These are phyloP conservation scores for Atherinosoma microstoma DNA, from an alignment of 2,797 vertebrate genomes.

Conservation along the genomic window DNA sequence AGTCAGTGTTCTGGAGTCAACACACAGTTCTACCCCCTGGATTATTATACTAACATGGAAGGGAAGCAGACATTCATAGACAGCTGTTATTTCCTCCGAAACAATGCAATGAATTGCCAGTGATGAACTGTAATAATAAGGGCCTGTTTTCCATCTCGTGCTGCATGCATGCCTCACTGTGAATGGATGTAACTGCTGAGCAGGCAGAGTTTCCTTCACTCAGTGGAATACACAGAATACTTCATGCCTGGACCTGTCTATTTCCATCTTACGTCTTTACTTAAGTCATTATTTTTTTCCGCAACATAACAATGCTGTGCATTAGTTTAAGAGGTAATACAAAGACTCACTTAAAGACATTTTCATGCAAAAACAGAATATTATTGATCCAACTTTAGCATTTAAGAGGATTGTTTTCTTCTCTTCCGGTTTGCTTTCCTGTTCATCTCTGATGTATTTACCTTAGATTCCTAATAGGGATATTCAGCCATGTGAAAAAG, in stretches of 20 bases:
- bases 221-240: slow-evolving; percentile 39
- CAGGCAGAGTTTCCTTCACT: slow-evolving; percentile 39
- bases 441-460: slow-evolving; percentile 24
- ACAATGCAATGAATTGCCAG: slow-evolving; percentile 57
- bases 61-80: slow-evolving; percentile 69
- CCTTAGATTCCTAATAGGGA: slow-evolving; percentile 22
- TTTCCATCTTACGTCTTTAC: slow-evolving; percentile 30
- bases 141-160: slow-evolving; percentile 72
- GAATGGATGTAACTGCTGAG: slow-evolving; percentile 34
- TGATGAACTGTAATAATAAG: slow-evolving; percentile 66
- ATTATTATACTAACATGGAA: slow-evolving; percentile 34
- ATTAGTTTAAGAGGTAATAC: slow-evolving; percentile 42
- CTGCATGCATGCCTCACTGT: slow-evolving; percentile 26
- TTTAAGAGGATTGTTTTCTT: slow-evolving; percentile 46
- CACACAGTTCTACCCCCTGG: slow-evolving; percentile 6
- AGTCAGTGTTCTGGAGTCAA: slow-evolving; percentile 22
- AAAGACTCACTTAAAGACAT: slow-evolving; percentile 33
- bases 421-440: slow-evolving; percentile 31
- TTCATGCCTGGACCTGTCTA: slow-evolving; percentile 54
- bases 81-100: slow-evolving; percentile 65
- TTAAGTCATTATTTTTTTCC: slow-evolving; percentile 49
- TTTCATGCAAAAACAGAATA: slow-evolving; percentile 40
- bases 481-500: not conserved
- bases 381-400: slow-evolving; percentile 53
- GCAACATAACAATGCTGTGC: slow-evolving; percentile 47